A percentile compares a stretch with the other conserved stretches of the same genome.
phyloP scores from a whole-genome alignment of 2,113 vertebrate genomes.

The Myxocyprinus asiaticus region DNA sequence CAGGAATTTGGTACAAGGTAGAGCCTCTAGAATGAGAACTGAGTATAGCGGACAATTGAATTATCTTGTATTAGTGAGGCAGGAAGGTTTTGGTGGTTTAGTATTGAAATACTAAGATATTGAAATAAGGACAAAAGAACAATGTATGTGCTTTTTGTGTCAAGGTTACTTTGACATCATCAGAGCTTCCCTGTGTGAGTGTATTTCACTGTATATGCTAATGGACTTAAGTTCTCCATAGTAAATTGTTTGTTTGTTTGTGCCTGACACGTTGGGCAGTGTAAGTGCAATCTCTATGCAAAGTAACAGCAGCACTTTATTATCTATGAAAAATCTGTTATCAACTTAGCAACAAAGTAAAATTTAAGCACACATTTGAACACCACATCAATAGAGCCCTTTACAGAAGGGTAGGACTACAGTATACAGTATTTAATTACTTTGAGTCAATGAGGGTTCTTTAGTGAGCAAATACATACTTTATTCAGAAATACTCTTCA shows the following conservation, averaged over 20 bases:
- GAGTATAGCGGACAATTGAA: constrained; percentile 40
- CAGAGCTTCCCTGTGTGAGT: constrained; percentile 1
- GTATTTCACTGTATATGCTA: constrained; percentile 5
- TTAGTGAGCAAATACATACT: no score
- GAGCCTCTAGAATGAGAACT: no score
- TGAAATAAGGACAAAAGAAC: no score
- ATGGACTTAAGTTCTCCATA: not conserved
- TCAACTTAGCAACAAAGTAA: no score
- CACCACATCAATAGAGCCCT: no score
- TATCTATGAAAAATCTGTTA: constrained; percentile 29
- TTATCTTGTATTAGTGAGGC: constrained; percentile 5
- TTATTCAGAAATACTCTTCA: no score
- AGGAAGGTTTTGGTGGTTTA: constrained; percentile 2
- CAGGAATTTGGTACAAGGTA: constrained; percentile 8
- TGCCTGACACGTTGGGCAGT: not conserved
- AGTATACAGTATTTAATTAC: no score
- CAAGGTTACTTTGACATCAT: not conserved
- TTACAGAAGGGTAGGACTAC: no score
- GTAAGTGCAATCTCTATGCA: constrained; percentile 4
- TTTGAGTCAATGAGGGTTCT: no score
- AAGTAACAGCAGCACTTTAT: constrained; percentile 20
- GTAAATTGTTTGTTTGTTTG: constrained; percentile 32
- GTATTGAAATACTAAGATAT: no score
- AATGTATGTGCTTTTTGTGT: not conserved
- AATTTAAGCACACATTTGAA: no score